These are phyloP conservation scores for Podarcis siculus DNA, from an alignment of 2,797 vertebrate genomes.

Conservation along the genomic window DNA sequence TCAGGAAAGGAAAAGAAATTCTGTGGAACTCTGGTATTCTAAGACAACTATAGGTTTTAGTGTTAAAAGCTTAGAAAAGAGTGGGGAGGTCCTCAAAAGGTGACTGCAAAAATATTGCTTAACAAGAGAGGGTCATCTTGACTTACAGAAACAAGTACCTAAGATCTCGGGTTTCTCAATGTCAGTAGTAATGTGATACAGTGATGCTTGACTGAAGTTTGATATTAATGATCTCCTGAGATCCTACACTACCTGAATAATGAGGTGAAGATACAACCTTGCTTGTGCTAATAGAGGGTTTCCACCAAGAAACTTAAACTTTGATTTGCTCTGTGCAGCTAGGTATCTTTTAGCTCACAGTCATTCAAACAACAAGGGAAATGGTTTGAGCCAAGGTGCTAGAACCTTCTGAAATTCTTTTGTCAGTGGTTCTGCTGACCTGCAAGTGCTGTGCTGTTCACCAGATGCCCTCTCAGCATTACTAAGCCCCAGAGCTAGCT, in stretches of 20 bases:
- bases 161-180: background rate
- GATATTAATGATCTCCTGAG: background rate
- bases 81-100: too few species aligned
- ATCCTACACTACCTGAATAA: background rate
- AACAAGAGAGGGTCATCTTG: too few species aligned
- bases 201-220: background rate
- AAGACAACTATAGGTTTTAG: too few species aligned
- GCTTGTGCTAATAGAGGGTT: background rate
- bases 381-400: background rate
- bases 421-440: background rate
- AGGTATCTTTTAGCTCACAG: background rate
- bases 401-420: background rate
- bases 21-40: too few species aligned
- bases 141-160: background rate
- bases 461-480: background rate
- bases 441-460: background rate
- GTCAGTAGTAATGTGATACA: background rate
- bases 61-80: too few species aligned
- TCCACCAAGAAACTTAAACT: background rate
- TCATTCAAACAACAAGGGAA: background rate
- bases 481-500: background rate
- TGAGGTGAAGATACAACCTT: too few species aligned
- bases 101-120: too few species aligned
- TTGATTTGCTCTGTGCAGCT: background rate
- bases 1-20: too few species aligned